These are phyloP conservation scores for Anas capensis DNA, from an alignment of 2,797 vertebrate genomes.

Conservation along the genomic window DNA sequence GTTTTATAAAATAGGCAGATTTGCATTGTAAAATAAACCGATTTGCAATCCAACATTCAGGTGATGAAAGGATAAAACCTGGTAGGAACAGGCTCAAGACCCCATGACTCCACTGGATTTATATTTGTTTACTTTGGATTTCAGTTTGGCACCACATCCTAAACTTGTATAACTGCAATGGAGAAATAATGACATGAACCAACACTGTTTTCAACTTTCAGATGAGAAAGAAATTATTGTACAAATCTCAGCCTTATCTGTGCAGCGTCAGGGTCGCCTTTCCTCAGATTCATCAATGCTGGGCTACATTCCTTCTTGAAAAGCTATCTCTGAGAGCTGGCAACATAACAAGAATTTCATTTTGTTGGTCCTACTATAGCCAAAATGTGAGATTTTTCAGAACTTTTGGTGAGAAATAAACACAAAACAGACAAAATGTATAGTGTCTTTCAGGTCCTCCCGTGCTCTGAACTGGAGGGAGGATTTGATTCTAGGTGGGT, in stretches of 20 bases:
- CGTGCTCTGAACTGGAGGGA: background rate
- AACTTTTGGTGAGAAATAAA: background rate
- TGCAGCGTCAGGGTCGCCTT: background rate
- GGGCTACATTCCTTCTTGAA: background rate
- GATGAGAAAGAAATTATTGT: background rate
- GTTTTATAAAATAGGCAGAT: background rate
- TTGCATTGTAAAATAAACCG: background rate
- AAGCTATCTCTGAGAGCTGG: background rate
- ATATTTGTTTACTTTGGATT: background rate
- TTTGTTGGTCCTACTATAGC: background rate
- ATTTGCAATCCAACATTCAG: background rate
- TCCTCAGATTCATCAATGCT: background rate
- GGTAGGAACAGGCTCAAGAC: background rate
- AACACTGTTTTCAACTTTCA: background rate
- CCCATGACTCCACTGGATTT: background rate
- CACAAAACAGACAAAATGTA: background rate
- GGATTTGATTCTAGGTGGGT: background rate
- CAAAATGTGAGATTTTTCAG: background rate
- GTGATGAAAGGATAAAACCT: background rate
- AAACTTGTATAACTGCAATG: background rate
- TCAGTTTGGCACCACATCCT: background rate
- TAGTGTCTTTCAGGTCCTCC: background rate
- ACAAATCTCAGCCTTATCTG: background rate
- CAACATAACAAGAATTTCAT: slow-evolving; percentile 11
- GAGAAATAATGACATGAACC: background rate